Evolutionary conservation across 2,797 vertebrate species (phyloP).

Genomic region (Oreochromis mossambicus): DNA sequence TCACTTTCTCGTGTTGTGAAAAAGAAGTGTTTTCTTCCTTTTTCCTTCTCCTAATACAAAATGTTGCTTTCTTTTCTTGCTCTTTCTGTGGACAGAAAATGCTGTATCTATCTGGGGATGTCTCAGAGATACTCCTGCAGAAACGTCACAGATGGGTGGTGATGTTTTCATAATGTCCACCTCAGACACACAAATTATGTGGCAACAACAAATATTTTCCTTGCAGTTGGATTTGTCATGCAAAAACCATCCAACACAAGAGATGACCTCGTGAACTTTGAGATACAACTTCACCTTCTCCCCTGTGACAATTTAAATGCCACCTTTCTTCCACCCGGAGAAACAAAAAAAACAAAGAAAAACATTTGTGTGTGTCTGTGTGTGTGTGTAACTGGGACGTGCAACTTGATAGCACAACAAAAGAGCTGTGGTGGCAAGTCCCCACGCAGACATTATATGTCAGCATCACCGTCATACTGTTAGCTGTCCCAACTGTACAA

Average conservation of each 20-base stretch:
- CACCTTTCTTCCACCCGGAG: conserved; percentile 70
- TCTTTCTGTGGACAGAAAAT: background rate
- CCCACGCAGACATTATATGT: conserved; percentile 78
- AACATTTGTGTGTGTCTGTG: conserved; percentile 27
- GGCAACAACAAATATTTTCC: conserved; percentile 70
- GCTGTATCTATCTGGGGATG: conserved; percentile 5
- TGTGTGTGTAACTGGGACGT: conserved; percentile 61
- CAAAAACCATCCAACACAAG: conserved; percentile 61
- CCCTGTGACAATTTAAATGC: conserved; percentile 77
- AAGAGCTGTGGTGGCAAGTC: conserved; percentile 76
- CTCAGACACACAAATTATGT: conserved; percentile 8
- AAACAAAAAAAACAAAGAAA: conserved; percentile 44
- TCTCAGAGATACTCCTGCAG: conserved; percentile 7
- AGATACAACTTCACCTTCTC: conserved; percentile 68
- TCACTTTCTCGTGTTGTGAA: background rate
- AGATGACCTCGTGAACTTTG: conserved; percentile 76
- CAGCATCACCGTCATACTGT: conserved; percentile 77
- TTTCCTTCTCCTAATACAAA: background rate
- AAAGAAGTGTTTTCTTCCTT: background rate
- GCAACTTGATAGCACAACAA: conserved; percentile 82
- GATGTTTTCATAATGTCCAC: conserved; percentile 40
- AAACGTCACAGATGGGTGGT: conserved; percentile 25
- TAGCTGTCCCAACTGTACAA: conserved; percentile 83
- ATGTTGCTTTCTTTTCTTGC: background rate
- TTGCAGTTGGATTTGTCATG: conserved; percentile 67